A percentile compares a stretch with the other conserved stretches of the same genome.
phyloP scores from a whole-genome alignment of 2,113 vertebrate species.

The Solenodon paradoxus region DNA sequence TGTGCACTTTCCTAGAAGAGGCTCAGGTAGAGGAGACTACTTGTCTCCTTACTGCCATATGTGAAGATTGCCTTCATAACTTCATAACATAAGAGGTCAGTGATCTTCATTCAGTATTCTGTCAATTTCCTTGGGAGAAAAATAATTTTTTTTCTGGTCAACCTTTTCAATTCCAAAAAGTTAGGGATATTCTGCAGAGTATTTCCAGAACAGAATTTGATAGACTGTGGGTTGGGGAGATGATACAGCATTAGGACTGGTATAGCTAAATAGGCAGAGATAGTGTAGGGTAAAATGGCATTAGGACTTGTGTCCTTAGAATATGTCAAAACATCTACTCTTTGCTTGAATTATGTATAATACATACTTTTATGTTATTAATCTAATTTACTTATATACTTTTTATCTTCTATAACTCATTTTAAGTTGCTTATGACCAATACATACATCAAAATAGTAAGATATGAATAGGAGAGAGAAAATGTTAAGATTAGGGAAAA shows the following conservation, averaged over 20 bases:
- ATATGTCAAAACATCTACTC: neutral
- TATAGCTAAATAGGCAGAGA: neutral
- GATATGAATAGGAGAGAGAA: neutral
- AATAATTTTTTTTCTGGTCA: neutral
- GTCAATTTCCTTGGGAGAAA: neutral
- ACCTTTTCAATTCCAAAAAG: neutral
- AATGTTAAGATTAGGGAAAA: neutral
- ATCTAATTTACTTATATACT: neutral
- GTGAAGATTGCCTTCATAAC: neutral
- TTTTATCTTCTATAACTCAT: neutral
- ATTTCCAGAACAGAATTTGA: neutral
- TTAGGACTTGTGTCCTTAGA: neutral
- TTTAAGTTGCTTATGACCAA: neutral
- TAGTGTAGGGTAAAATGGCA: neutral
- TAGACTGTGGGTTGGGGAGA: neutral
- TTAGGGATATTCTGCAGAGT: neutral
- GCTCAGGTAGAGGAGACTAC: neutral
- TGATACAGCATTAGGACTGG: rapidly evolving
- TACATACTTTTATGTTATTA: neutral
- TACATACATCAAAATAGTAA: neutral
- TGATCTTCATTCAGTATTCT: neutral
- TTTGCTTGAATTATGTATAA: neutral
- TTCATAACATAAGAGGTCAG: neutral
- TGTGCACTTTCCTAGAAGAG: neutral
- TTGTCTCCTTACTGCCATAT: neutral